A percentile compares a stretch with the other conserved stretches of the same genome.
Evolutionary conservation across 2,797 vertebrate genomes (phyloP).

Genomic region (Dendrocincla tyrannina): DNA sequence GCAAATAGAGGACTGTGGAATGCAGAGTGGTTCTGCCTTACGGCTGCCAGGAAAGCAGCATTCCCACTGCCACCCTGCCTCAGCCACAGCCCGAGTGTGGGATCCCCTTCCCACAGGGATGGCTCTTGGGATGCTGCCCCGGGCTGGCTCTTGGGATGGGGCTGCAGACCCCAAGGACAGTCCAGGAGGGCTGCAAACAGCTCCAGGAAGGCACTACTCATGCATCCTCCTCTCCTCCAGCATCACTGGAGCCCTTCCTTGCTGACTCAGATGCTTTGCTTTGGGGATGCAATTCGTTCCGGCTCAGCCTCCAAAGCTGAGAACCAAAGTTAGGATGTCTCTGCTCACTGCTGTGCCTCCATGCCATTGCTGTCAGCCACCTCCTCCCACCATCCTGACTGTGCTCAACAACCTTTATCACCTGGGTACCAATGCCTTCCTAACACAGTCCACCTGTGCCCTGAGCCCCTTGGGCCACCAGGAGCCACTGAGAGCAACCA

Average conservation of each 20-base stretch:
- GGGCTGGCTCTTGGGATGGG: not conserved
- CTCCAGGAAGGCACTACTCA: not conserved
- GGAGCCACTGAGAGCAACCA: not conserved
- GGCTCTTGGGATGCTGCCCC: not conserved
- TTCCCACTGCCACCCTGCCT: accelerated
- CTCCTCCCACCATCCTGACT: not conserved
- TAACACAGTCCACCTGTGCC: not conserved
- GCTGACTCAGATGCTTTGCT: not conserved
- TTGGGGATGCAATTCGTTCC: accelerated
- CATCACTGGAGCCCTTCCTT: not conserved
- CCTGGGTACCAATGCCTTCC: not conserved
- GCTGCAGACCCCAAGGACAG: not conserved
- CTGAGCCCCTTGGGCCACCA: accelerated
- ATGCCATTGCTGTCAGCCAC: not conserved
- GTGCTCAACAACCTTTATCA: not conserved
- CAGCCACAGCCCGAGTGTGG: accelerated
- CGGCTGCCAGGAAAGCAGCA: accelerated
- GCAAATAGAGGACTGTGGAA: not conserved
- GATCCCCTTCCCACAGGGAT: accelerated
- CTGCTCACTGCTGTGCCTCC: not conserved
- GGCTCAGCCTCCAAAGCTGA: not conserved
- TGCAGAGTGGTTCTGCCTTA: not conserved
- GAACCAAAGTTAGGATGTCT: accelerated
- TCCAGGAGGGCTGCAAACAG: not conserved
- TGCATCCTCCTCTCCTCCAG: not conserved